Conservation (phyloP, 2,797 vertebrate species). For the Coilia nasus region DNA sequence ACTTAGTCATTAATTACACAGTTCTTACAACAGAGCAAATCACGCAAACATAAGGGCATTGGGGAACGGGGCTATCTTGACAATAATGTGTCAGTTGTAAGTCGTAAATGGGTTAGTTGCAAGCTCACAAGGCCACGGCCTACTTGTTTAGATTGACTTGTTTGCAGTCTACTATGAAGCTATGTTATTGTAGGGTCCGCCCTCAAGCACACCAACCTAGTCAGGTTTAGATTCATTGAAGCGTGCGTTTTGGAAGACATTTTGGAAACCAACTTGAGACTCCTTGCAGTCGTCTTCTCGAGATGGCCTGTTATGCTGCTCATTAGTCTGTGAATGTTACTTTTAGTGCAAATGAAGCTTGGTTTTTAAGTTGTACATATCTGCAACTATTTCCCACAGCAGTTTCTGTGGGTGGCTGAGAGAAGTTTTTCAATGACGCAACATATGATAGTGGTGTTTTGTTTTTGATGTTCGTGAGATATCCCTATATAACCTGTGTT, state of each 20-base stretch:
- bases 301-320: background rate
- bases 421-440: no score
- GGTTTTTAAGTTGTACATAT: no score
- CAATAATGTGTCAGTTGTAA: no score
- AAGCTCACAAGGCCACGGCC: background rate
- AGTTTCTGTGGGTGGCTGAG: no score
- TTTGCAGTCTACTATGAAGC: background rate
- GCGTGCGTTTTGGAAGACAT: background rate
- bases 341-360: background rate
- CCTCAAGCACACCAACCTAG: background rate
- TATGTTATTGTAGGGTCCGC: no score
- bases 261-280: background rate
- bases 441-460: no score
- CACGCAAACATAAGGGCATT: background rate
- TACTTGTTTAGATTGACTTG: no score
- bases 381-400: no score
- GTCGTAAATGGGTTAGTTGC: background rate
- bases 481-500: no score
- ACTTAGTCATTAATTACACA: background rate
- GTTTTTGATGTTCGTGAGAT: no score
- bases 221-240: background rate
- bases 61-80: no score
- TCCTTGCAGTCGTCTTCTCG: background rate
- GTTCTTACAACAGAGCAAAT: background rate
- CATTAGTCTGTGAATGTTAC: background rate